Evolutionary conservation across 1,140 invertebrate genomes (phyloP).

Genomic region (Orius insidiosus): DNA sequence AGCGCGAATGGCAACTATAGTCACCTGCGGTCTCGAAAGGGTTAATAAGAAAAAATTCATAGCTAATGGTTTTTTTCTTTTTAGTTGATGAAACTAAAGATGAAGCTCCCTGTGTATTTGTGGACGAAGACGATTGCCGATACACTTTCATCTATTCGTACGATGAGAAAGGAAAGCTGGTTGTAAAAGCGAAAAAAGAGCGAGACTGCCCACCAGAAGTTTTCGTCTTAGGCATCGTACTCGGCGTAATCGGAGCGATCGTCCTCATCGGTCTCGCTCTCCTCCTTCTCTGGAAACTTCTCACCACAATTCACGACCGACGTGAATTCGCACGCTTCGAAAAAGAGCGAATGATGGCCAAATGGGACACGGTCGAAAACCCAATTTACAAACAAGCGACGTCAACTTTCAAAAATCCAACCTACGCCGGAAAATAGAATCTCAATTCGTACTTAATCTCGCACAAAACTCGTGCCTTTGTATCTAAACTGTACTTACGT

Average conservation of each 20-base stretch:
- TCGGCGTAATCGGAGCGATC: conserved; percentile 91
- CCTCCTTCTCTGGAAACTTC: conserved; percentile 87
- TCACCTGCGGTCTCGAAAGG: no score
- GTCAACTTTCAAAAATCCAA: conserved; percentile 97
- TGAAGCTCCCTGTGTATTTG: conserved; percentile 57
- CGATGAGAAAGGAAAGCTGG: conserved; percentile 31
- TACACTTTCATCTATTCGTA: conserved; percentile 67
- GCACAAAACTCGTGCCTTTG: not conserved
- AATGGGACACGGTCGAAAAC: conserved; percentile 96
- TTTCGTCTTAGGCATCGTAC: conserved; percentile 52
- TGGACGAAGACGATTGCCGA: conserved; percentile 69
- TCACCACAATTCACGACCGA: conserved; percentile 88
- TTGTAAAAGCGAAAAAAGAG: conserved; percentile 48
- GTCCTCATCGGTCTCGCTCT: conserved; percentile 73
- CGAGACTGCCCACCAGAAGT: conserved; percentile 62
- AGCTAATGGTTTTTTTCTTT: no score
- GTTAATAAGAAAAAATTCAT: no score
- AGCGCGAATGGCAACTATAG: no score
- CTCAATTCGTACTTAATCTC: conserved; percentile 2
- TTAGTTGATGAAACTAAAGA: conserved; percentile 49
- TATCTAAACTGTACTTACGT: not conserved
- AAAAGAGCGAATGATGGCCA: conserved; percentile 84
- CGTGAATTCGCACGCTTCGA: conserved; percentile 94
- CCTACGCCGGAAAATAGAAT: conserved; percentile 60
- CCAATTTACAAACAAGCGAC: conserved; percentile 97